A percentile compares a stretch with the other conserved stretches of the same genome.
Evolutionary conservation across 2,888 invertebrate species (phyloP).

Genomic region (Drosophila kambysellisi): DNA sequence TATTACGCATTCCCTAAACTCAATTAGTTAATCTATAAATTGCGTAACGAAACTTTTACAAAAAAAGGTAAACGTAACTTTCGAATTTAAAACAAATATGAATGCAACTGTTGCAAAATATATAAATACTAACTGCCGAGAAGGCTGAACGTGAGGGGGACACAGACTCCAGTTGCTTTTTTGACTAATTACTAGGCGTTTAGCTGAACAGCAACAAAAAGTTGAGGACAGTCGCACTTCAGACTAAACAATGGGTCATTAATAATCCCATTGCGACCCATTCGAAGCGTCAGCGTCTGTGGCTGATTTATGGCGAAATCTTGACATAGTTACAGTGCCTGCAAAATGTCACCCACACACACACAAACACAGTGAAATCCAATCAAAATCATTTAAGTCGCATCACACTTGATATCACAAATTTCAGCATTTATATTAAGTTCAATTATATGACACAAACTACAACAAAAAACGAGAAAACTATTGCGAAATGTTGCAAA

Average conservation of each 20-base stretch:
- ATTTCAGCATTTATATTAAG: constrained; percentile 40
- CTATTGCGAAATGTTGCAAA: constrained; percentile 49
- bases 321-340: constrained; percentile 49
- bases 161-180: constrained; percentile 3
- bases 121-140: neutral
- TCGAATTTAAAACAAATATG: constrained; percentile 34
- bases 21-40: constrained; percentile 5
- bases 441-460: constrained; percentile 28
- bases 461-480: constrained; percentile 18
- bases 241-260: constrained; percentile 44
- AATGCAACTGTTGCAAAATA: constrained; percentile 26
- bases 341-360: constrained; percentile 22
- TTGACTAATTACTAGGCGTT: constrained; percentile 61
- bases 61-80: constrained; percentile 27
- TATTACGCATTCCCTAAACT: constrained; percentile 2
- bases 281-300: constrained; percentile 3
- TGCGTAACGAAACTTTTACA: constrained; percentile 16
- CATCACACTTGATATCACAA: constrained; percentile 50
- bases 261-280: constrained; percentile 25
- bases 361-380: constrained; percentile 18
- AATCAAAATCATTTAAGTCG: constrained; percentile 58
- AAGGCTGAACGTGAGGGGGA: neutral
- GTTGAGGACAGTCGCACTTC: constrained; percentile 19
- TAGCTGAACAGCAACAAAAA: constrained; percentile 17
- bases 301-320: constrained; percentile 42